Evolutionary conservation across 2,888 invertebrate genomes (phyloP).

Genomic region (Thumatha senex): DNA sequence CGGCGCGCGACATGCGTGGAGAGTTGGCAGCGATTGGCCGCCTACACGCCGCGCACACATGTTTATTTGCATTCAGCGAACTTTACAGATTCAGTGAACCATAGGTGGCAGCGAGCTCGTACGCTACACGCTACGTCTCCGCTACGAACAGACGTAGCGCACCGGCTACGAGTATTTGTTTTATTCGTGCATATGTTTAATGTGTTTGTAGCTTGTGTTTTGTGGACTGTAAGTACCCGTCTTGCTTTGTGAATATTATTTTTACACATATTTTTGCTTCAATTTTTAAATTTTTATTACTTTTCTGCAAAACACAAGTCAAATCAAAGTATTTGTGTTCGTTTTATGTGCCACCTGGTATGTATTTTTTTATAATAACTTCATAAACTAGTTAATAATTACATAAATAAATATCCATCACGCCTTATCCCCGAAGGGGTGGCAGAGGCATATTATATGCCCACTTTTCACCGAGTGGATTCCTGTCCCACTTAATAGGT

Average conservation of each 20-base stretch:
- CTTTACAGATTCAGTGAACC: constrained; percentile 81
- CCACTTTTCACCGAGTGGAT: too few relatives aligned
- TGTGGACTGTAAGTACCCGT: constrained; percentile 16
- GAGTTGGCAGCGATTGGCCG: constrained; percentile 70
- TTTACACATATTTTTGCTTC: background rate
- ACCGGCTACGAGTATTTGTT: constrained; percentile 41
- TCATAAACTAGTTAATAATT: too few relatives aligned
- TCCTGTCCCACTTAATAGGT: too few relatives aligned
- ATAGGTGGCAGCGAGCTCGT: constrained; percentile 70
- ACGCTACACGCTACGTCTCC: constrained; percentile 63
- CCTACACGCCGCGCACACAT: constrained; percentile 70
- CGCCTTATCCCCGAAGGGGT: too few relatives aligned
- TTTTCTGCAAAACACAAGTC: background rate
- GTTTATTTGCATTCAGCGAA: constrained; percentile 77
- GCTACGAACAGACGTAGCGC: constrained; percentile 51
- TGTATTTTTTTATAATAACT: too few relatives aligned
- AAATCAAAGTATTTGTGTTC: too few relatives aligned
- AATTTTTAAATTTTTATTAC: background rate
- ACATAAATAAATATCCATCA: too few relatives aligned
- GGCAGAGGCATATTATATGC: too few relatives aligned
- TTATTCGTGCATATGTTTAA: constrained; percentile 11
- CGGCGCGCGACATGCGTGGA: constrained; percentile 74
- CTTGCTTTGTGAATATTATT: background rate
- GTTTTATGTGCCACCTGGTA: too few relatives aligned
- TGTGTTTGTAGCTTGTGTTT: constrained; percentile 12